A percentile compares a stretch with the other conserved stretches of the same genome.
Evolutionary conservation across 2,797 vertebrate genomes (phyloP).

Genomic region (Chloroceryle amazona): DNA sequence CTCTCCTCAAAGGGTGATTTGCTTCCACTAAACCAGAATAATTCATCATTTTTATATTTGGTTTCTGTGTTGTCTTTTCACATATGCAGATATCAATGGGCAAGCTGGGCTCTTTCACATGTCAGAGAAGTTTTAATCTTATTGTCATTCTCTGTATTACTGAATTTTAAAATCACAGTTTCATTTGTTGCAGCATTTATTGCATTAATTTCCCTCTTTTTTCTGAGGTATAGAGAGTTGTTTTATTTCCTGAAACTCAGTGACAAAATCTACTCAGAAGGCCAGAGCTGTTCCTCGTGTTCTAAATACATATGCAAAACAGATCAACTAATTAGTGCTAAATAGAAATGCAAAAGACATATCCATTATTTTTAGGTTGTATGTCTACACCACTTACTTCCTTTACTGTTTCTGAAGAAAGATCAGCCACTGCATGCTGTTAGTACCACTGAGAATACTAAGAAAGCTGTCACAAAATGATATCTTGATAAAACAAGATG

Average conservation of each 20-base stretch:
- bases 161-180: neutral
- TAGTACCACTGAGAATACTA: neutral
- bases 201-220: neutral
- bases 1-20: neutral
- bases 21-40: neutral
- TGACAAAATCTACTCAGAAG: neutral
- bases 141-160: neutral
- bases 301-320: neutral
- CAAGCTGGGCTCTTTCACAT: neutral
- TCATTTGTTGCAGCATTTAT: neutral
- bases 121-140: neutral
- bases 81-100: neutral
- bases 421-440: neutral
- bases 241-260: neutral
- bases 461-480: conserved; percentile 1
- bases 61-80: neutral
- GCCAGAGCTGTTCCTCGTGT: neutral
- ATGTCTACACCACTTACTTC: neutral
- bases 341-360: conserved; percentile 22
- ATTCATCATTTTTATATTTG: neutral
- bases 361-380: conserved; percentile 19
- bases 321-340: conserved; percentile 17
- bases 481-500: conserved; percentile 10
- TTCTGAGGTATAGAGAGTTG: neutral
- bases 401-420: neutral